These are phyloP conservation scores for Eolophus roseicapilla DNA, from an alignment of 2,113 vertebrate species.

Conservation along the genomic window DNA sequence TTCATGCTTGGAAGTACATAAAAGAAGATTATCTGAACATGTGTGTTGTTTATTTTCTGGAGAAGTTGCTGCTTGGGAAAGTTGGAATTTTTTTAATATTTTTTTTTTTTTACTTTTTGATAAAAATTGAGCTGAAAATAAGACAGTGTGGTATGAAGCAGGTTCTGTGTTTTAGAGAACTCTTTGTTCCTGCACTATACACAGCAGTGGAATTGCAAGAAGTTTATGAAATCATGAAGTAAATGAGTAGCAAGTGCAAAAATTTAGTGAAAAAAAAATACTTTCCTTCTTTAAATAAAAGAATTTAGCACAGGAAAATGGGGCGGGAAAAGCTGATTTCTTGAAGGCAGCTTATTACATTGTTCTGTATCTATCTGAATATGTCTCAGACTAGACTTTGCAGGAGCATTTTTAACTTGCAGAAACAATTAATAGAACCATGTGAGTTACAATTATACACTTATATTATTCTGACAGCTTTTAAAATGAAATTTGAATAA, in stretches of 20 bases:
- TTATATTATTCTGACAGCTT: not conserved
- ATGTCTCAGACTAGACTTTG: not conserved
- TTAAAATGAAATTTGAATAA: slow-evolving; percentile 28
- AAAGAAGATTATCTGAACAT: not conserved
- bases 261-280: not conserved
- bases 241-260: not conserved
- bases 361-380: not conserved
- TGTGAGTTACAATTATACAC: not conserved
- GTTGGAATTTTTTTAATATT: not conserved
- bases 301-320: not conserved
- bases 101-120: not conserved
- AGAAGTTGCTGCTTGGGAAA: not conserved
- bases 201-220: not conserved
- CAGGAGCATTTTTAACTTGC: not conserved
- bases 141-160: not conserved
- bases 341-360: not conserved
- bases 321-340: not conserved
- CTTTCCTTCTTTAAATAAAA: not conserved
- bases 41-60: not conserved
- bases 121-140: not conserved
- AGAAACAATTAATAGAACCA: not conserved
- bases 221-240: not conserved
- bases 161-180: not conserved
- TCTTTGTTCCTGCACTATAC: not conserved
- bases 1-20: not conserved